Base-by-base conservation (phyloP, 2,113 vertebrate genomes). In the Actenoides lindsayi region DNA sequence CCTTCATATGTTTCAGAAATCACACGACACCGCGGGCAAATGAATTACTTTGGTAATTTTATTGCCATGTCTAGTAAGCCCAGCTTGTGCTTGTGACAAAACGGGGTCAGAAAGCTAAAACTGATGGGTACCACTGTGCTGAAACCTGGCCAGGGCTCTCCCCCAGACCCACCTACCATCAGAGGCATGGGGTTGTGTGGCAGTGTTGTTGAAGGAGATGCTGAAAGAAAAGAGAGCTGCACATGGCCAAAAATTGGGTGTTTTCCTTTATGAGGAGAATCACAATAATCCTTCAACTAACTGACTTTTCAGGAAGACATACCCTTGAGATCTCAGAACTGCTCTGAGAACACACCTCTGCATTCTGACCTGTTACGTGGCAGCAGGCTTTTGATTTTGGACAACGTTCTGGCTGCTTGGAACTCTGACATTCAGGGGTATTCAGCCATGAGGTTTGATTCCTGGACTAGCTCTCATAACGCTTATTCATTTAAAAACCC, bases 1-100 rank as follows among this genome's bases (percentile, higher is more conserved):
- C 42, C 16, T 80, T 69, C 6, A 5, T 17, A 0, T 62, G 37
- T 77, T 91, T 70, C n/a, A 87, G 64, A 87, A 89, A 89, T 46
- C 46, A 42, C 1, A 17, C 0, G 2, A 35, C 15, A 27, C 13
- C 33, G 6, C 5, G 54, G n/a, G 19, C 13, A 63, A 62, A 48
- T 44, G 0, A 54, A 81, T 77, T 89, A 39, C 19, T 59, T 80
- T 59, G 74, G 75, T 37, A 62, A 73, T 81, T 86, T 42, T 81
- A 46, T 63, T 77, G 15, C 44, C 44, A 5, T 11, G 16, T 27
- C 25, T 41, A 17, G 16, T 57, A 88, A 41, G 16, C 14, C 12
- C 37, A 13, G 60, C n/a, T 70, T 59, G 7, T 64, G 25, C 19
- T 74, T 18, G 25, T 57, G 37, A 53, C 5, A 41, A 80, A 77